phyloP scores from a whole-genome alignment of 2,797 vertebrate species.

The Cheirogaleus major region DNA sequence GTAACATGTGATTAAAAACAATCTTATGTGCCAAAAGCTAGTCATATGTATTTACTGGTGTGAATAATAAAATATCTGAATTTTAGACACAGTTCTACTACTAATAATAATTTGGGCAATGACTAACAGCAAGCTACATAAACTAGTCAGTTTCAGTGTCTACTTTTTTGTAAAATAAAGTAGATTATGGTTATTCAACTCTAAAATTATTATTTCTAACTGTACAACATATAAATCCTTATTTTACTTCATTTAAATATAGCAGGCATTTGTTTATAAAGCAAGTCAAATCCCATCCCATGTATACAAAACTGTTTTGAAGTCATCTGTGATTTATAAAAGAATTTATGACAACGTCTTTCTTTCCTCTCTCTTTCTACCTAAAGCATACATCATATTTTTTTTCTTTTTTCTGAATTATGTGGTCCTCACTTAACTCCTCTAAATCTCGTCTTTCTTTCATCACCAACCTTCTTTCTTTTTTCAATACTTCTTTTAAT shows the following conservation, averaged over 20 bases:
- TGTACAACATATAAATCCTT: not conserved
- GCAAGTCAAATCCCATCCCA: not conserved
- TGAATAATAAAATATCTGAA: not conserved
- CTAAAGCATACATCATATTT: not conserved
- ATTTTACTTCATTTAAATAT: not conserved
- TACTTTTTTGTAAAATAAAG: not conserved
- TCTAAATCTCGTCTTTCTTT: not conserved
- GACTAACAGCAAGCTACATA: not conserved
- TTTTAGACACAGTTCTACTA: not conserved
- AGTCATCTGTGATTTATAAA: not conserved
- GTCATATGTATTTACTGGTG: not conserved
- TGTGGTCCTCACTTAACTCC: not conserved
- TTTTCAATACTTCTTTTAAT: not conserved
- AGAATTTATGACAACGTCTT: not conserved
- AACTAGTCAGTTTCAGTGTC: not conserved
- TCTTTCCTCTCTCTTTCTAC: not conserved
- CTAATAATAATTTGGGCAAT: not conserved
- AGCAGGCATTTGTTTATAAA: not conserved
- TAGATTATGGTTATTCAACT: not conserved
- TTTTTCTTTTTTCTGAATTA: not conserved
- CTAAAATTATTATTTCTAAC: not conserved
- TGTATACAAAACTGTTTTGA: not conserved
- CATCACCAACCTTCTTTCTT: not conserved
- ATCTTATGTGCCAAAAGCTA: not conserved
- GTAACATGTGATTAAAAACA: not conserved